Percentiles rank a stretch among this genome's conserved stretches.
Evolutionary conservation across 2,797 vertebrate genomes (phyloP).

Genomic region (Amblyopsis hoosieri): DNA sequence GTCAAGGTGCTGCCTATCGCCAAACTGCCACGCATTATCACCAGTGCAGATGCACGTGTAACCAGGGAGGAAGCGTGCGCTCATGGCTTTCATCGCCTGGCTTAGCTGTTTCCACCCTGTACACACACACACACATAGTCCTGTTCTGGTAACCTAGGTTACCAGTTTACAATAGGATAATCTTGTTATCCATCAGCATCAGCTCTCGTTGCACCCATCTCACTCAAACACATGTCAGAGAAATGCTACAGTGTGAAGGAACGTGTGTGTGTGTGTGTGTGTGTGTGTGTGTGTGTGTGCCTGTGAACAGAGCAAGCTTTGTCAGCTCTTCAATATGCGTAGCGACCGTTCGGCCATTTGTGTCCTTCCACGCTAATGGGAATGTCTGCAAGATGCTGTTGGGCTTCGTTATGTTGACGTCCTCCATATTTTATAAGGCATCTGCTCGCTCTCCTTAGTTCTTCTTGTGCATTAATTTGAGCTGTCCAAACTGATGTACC

Average conservation of each 20-base stretch:
- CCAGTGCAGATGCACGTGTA: no score
- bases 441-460: background rate
- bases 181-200: background rate
- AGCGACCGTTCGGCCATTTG: background rate
- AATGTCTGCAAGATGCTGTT: background rate
- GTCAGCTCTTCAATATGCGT: background rate
- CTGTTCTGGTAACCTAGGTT: background rate
- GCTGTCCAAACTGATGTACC: no score
- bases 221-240: conserved; percentile 3
- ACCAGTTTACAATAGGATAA: conserved; percentile 46
- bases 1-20: conserved; percentile 84
- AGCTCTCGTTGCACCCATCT: background rate
- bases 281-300: background rate
- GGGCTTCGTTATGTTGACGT: background rate
- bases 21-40: background rate
- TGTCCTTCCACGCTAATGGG: conserved; percentile 3
- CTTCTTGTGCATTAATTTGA: no score
- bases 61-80: no score
- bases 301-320: conserved; percentile 9
- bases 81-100: background rate
- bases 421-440: background rate
- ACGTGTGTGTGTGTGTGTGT: background rate
- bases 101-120: background rate
- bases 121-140: background rate
- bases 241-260: conserved; percentile 7